Conservation (phyloP, 2,888 invertebrate genomes). For the Apodemia zela region DNA sequence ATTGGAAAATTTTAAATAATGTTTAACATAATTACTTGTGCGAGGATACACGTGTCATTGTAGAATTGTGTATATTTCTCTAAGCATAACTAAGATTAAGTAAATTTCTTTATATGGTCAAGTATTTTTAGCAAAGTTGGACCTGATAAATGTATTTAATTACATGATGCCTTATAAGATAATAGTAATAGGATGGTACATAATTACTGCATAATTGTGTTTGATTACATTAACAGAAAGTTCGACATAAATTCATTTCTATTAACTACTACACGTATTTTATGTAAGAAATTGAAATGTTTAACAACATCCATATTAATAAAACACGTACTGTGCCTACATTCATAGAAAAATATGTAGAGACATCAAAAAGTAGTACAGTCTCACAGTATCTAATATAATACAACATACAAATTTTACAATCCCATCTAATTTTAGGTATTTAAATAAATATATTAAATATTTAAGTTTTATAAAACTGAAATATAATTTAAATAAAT, state of each 20-base stretch:
- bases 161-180: too few species aligned
- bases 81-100: not conserved
- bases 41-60: not conserved
- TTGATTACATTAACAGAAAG: too few species aligned
- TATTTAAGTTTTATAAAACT: too few species aligned
- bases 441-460: slow-evolving; percentile 19
- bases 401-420: slow-evolving; percentile 32
- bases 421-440: slow-evolving; percentile 17
- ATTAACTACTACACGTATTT: too few species aligned
- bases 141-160: not conserved
- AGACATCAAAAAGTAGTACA: slow-evolving; percentile 60
- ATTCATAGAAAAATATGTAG: slow-evolving; percentile 46
- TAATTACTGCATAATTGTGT: too few species aligned
- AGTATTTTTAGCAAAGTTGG: not conserved
- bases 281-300: too few species aligned
- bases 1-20: not conserved
- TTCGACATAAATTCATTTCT: too few species aligned
- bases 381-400: slow-evolving; percentile 34
- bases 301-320: not conserved
- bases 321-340: slow-evolving; percentile 24
- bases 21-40: not conserved
- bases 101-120: not conserved
- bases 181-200: too few species aligned
- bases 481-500: slow-evolving; percentile 14
- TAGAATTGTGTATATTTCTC: not conserved